phyloP scores from a whole-genome alignment of 2,888 invertebrate genomes.

The Pollenia labialis region DNA sequence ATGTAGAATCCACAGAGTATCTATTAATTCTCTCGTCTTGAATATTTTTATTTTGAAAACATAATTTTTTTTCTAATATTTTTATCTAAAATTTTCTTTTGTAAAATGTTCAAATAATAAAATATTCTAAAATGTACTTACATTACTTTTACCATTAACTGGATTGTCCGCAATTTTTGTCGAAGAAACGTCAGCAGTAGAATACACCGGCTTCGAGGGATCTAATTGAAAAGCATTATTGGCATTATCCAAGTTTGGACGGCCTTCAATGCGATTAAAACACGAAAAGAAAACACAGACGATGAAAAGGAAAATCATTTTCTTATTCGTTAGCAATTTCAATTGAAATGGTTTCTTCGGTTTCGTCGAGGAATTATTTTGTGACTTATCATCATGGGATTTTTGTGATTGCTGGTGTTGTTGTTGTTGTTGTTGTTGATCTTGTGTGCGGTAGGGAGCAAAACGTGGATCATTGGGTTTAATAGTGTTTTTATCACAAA shows the following conservation, averaged over 20 bases:
- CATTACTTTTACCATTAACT: slow-evolving; percentile 37
- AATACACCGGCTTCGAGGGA: not conserved
- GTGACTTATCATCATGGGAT: not conserved
- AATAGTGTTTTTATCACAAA: slow-evolving; percentile 76
- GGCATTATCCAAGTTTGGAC: slow-evolving; percentile 80
- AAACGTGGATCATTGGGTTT: slow-evolving; percentile 75
- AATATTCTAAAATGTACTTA: slow-evolving; percentile 44
- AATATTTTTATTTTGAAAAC: too few relatives aligned
- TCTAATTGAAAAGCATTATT: slow-evolving; percentile 44
- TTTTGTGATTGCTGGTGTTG: slow-evolving; percentile 31
- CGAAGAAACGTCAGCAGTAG: slow-evolving; percentile 33
- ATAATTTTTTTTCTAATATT: too few relatives aligned
- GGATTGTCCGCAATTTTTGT: slow-evolving; percentile 3
- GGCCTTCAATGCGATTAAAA: slow-evolving; percentile 79
- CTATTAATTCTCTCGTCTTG: too few relatives aligned
- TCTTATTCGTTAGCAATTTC: slow-evolving; percentile 75
- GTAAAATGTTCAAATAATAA: too few relatives aligned
- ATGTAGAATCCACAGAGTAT: too few relatives aligned
- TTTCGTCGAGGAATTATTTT: slow-evolving; percentile 20
- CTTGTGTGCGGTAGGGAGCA: slow-evolving; percentile 41
- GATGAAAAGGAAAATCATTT: slow-evolving; percentile 76
- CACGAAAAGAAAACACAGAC: slow-evolving; percentile 79
- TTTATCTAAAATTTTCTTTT: too few relatives aligned
- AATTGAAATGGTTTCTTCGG: slow-evolving; percentile 59
- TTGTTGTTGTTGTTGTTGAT: not conserved